Conservation (phyloP, 1,140 invertebrate genomes). For the Lethrus apterus region DNA sequence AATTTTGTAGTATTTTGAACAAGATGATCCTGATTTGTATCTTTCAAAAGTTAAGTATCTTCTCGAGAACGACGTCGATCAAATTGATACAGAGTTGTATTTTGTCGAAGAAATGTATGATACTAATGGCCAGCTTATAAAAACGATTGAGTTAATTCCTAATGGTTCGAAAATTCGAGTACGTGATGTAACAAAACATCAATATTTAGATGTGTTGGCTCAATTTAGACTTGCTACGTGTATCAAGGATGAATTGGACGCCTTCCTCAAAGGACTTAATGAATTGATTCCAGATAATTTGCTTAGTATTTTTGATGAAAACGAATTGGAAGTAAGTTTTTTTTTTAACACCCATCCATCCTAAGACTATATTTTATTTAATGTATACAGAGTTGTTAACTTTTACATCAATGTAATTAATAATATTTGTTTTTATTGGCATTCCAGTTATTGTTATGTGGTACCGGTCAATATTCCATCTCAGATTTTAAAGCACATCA, state of each 20-base stretch:
- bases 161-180: slow-evolving; percentile 64
- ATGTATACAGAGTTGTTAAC: slow-evolving; percentile 3
- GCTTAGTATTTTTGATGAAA: slow-evolving; percentile 91
- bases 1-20: slow-evolving; percentile 75
- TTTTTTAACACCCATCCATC: slow-evolving; percentile 4
- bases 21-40: slow-evolving; percentile 91
- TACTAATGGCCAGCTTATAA: slow-evolving; percentile 63
- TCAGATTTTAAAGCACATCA: slow-evolving; percentile 84
- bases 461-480: slow-evolving; percentile 87
- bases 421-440: slow-evolving; percentile 35
- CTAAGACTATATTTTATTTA: slow-evolving; percentile 4
- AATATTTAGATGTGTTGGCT: slow-evolving; percentile 82
- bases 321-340: slow-evolving; percentile 77
- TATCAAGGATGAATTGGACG: slow-evolving; percentile 77
- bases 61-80: slow-evolving; percentile 77
- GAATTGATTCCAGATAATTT: slow-evolving; percentile 88
- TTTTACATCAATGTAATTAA: slow-evolving; percentile 17
- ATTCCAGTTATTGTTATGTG: slow-evolving; percentile 77
- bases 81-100: slow-evolving; percentile 70
- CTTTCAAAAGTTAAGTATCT: slow-evolving; percentile 89
- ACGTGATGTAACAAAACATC: slow-evolving; percentile 67
- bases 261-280: slow-evolving; percentile 83
- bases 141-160: slow-evolving; percentile 68
- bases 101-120: slow-evolving; percentile 89
- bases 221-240: slow-evolving; percentile 78